Conservation (phyloP, 1,140 invertebrate genomes). For the Hyles euphorbiae region DNA sequence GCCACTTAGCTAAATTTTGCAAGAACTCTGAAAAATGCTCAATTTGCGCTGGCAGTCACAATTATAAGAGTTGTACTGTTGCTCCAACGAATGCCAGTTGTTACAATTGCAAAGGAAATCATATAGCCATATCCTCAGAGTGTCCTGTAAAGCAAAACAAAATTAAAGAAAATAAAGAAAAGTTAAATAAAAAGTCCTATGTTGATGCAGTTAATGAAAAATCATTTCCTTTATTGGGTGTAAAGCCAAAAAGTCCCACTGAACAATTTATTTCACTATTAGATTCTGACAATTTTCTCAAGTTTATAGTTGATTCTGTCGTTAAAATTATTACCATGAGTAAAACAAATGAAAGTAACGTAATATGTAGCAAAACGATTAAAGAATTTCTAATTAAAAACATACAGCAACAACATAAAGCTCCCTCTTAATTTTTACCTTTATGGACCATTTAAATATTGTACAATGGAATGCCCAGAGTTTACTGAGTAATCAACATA, state of each 20-base stretch:
- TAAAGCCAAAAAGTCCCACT: conserved; percentile 1
- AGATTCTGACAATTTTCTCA: conserved; percentile 3
- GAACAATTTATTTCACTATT: background rate
- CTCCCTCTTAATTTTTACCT: background rate
- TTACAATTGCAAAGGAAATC: conserved; percentile 19
- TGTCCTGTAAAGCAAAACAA: conserved; percentile 22
- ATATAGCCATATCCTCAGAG: conserved; percentile 18
- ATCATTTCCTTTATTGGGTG: conserved; percentile 5
- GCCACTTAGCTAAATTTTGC: conserved; percentile 28
- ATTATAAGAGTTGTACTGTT: conserved; percentile 17
- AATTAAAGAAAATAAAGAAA: conserved; percentile 18
- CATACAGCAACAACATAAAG: conserved; percentile 5
- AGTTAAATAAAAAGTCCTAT: conserved; percentile 12
- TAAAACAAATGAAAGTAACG: background rate
- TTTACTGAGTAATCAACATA: conserved; percentile 13
- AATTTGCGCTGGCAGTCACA: conserved; percentile 22
- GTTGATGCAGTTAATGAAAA: conserved; percentile 16
- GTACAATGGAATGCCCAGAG: conserved; percentile 18
- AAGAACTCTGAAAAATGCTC: conserved; percentile 25
- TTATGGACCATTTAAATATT: conserved; percentile 1
- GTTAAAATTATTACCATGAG: conserved; percentile 4
- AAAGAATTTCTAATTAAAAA: conserved; percentile 3
- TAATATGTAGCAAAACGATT: background rate
- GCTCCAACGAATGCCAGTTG: conserved; percentile 17
- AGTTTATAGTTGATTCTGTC: conserved; percentile 5